These are phyloP conservation scores for Tachuris rubrigastra DNA, from an alignment of 2,113 vertebrate genomes.

Conservation along the genomic window DNA sequence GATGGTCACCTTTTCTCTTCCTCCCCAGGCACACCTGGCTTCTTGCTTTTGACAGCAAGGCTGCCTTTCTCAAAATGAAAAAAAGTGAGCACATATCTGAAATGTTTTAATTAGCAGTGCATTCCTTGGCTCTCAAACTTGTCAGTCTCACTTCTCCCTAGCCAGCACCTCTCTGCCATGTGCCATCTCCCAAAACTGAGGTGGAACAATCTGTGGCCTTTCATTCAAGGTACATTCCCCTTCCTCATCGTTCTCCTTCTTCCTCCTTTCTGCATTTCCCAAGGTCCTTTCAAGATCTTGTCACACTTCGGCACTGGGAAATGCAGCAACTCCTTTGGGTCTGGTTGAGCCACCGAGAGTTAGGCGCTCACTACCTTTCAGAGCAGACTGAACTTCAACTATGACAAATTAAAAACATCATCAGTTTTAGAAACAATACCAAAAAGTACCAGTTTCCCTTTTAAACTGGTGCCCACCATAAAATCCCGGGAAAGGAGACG, in stretches of 20 bases:
- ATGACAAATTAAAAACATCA: background rate
- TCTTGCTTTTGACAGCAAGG: background rate
- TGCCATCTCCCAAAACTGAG: background rate
- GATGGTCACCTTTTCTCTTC: background rate
- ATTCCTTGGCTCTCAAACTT: background rate
- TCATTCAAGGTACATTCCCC: background rate
- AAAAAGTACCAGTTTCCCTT: background rate
- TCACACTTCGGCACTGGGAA: accelerated
- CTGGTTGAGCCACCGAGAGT: background rate
- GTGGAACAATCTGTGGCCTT: background rate
- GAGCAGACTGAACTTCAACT: background rate
- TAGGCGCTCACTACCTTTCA: background rate
- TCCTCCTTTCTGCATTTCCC: background rate
- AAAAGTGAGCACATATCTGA: background rate
- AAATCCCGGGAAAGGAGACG: background rate
- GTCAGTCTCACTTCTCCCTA: background rate
- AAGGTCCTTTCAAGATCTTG: background rate
- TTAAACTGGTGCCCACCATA: background rate
- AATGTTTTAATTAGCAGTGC: background rate
- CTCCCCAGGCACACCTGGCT: background rate
- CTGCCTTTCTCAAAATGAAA: background rate
- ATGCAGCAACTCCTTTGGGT: background rate
- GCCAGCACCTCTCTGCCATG: background rate
- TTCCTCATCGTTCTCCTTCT: background rate
- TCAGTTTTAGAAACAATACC: background rate